Evolutionary conservation across 2,797 vertebrate genomes (phyloP).

Genomic region (Pseudochaenichthys georgianus): DNA sequence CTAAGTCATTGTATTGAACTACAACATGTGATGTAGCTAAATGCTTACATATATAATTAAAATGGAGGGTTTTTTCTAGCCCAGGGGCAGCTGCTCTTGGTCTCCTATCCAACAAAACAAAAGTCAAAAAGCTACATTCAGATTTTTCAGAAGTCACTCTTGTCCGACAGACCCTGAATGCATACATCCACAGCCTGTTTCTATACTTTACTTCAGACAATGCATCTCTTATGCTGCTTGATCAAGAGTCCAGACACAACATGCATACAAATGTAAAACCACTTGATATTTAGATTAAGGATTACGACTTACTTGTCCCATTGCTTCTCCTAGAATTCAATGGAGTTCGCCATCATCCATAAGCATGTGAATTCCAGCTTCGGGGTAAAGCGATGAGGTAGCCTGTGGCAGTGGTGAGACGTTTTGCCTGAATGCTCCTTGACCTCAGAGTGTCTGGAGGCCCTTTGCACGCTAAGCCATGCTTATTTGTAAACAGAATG

Average conservation of each 20-base stretch:
- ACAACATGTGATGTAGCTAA: neutral
- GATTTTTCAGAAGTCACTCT: neutral
- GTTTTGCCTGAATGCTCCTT: constrained; percentile 69
- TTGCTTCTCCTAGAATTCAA: constrained; percentile 35
- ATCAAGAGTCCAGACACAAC: constrained; percentile 73
- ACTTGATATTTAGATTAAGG: constrained; percentile 73
- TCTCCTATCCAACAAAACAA: neutral
- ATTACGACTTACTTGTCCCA: constrained; percentile 58
- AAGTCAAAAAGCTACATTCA: constrained; percentile 24
- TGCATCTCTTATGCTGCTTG: constrained; percentile 59
- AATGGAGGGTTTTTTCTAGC: neutral
- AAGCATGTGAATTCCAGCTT: constrained; percentile 50
- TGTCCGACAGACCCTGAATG: constrained; percentile 27
- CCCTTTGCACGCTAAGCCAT: constrained; percentile 65
- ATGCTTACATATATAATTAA: neutral
- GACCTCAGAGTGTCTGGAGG: constrained; percentile 71
- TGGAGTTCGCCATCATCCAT: constrained; percentile 39
- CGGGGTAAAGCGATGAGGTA: constrained; percentile 27
- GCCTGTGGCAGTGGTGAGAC: constrained; percentile 53
- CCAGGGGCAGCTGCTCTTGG: neutral
- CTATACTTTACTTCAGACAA: constrained; percentile 56
- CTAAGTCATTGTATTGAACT: neutral
- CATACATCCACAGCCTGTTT: constrained; percentile 38
- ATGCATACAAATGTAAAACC: constrained; percentile 67
- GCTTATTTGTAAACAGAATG: constrained; percentile 81